Base-by-base conservation (phyloP, 2,797 vertebrate species). In the Cephalopachus bancanus region DNA sequence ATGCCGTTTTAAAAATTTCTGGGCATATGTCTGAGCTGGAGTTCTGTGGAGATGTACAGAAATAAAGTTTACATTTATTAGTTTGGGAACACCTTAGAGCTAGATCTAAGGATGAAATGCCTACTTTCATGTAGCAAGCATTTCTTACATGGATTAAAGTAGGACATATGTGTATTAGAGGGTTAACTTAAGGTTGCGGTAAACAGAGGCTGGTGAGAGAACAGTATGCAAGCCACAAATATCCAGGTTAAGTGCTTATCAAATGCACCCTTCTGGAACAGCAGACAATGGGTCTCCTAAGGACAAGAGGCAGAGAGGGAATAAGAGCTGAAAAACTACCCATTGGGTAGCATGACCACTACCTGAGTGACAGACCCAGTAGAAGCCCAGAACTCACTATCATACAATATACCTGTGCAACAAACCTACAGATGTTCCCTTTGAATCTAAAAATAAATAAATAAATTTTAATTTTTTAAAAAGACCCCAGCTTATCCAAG, bases 91-190 rank as follows among this genome's bases (percentile, higher is more conserved):
- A 8, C 14, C 69, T 89, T 14, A 28, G 16, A 8, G 10, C 16
- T 94, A 26, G 37, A 20, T 75, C 53, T 67, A 80, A 79, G 11
- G 57, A 37, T 53, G n/a, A 65, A 26, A 65, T 55, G 81, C 22
- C 37, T 53, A 37, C 76, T 19, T 71, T 83, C 30, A 3, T 26
- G 12, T 16, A 88, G 30, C 28, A 83, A 51, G 71, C 8, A 7
- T 67, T 71, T 60, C 65, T 59, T 12, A 1, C 51, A 9, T 20
- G 16, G 28, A 16, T 24, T 24, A 28, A 7, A 85, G 12, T 44
- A 33, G 20, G 11, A 85, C 5, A 11, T 26, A 5, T 0, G 5
- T 22, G 6, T 8, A 1, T 22, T 4, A 8, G 16, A 19, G 24
- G 33, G 53, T 30, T 74, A 10, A 33, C 3, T 10, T 30, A n/a